Conservation (phyloP, 2,888 invertebrate species). For the Pterostichus niger region DNA sequence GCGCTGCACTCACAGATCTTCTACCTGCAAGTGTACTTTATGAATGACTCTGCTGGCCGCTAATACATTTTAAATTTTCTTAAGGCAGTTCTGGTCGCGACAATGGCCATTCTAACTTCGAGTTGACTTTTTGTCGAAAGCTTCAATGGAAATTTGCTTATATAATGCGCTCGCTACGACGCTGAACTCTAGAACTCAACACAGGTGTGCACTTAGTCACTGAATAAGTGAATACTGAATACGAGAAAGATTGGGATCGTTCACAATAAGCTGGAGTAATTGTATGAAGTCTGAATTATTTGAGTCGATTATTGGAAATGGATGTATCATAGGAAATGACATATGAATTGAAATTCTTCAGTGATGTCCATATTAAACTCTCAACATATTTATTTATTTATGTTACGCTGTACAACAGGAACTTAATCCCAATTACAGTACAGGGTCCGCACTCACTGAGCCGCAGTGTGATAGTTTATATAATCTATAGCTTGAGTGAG, state of each 20-base stretch:
- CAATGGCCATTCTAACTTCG: conserved; percentile 40
- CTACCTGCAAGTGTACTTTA: conserved; percentile 38
- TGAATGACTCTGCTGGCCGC: conserved; percentile 50
- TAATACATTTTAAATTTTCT: conserved; percentile 62
- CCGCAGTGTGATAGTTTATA: too few species aligned
- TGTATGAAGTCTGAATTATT: not conserved
- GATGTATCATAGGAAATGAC: conserved; percentile 9
- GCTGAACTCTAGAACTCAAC: not conserved
- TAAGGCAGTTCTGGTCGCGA: conserved; percentile 12
- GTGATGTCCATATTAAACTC: too few species aligned
- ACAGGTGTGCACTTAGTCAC: conserved; percentile 41
- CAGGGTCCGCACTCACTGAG: too few species aligned
- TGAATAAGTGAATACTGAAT: conserved; percentile 3
- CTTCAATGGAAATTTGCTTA: conserved; percentile 51
- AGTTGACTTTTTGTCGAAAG: conserved; percentile 61
- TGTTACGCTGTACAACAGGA: too few species aligned
- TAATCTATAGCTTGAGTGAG: too few species aligned
- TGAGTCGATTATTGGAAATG: conserved; percentile 18
- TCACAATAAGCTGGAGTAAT: not conserved
- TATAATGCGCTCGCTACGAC: conserved; percentile 36
- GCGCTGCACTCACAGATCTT: not conserved
- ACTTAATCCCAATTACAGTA: too few species aligned
- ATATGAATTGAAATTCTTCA: too few species aligned
- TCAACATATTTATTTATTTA: too few species aligned
- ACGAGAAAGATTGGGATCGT: conserved; percentile 39